Evolutionary conservation across 2,113 vertebrate species (phyloP), one percentile per base, ranked within the genome.

Genomic region (Potamarius usumacintae): DNA sequence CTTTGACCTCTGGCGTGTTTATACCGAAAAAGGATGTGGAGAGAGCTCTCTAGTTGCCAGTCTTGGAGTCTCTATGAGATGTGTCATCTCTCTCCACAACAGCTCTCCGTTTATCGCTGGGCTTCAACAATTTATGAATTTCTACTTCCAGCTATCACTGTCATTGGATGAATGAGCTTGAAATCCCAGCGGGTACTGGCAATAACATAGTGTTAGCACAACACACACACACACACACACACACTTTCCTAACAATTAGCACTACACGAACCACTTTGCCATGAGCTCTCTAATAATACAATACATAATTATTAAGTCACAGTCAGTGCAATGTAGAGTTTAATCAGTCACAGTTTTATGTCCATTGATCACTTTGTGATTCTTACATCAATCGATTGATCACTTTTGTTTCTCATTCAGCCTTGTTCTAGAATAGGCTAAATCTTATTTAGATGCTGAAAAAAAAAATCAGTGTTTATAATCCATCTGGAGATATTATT

Each of bases 231-330:
- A 58, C 27, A 81, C 30, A 62, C 79, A 82, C 53, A 74, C 67
- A 87, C 72, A 88, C 88, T 80, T 88, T 72, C 81, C 81, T 77
- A 90, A 90, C 90, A 90, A 90, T 90, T 90, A 91, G 90, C 74
- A 57, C 87, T 90, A 86, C 90, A 90, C 88, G 79, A 92, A 90
- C 83, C 88, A 67, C 63, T 76, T 78, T 82, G 85, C 79, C 50
- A 87, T 90, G 84, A 87, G 69, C 76, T 60, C 62, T 85, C 72
- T 81, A 87, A 84, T 84, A 86, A 72, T 83, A 58, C 69, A 86
- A 79, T 84, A 84, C 62, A 84, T 77, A 74, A 82, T 83, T 84
- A 72, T 86, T 88, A 78, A 83, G 78, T 65, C 90, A 69, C 82
- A 85, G 82, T 80, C 84, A 69, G 88, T 85, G 83, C 72, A 83